Conservation (phyloP, 2,113 vertebrate species). For the Cacatua alba region DNA sequence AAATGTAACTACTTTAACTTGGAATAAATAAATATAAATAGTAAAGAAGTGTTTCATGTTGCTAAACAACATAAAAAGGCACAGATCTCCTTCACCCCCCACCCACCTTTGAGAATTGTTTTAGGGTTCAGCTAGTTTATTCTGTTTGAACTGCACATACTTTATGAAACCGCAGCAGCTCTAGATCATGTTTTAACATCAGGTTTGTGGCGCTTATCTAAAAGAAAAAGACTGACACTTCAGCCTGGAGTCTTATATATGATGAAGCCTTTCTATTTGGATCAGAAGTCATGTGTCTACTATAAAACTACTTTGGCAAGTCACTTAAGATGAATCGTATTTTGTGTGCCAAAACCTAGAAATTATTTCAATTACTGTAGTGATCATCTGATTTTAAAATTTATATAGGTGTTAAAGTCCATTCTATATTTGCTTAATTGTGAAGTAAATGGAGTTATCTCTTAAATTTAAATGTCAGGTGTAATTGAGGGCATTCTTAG, state of each 20-base stretch:
- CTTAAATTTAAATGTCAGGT: not conserved
- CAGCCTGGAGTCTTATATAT: not conserved
- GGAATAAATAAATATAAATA: slow-evolving; percentile 70
- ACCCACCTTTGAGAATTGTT: not conserved
- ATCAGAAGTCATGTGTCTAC: not conserved
- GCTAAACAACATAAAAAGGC: slow-evolving; percentile 14
- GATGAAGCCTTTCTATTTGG: not conserved
- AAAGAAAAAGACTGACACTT: not conserved
- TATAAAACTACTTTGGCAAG: not conserved
- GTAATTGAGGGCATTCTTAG: not conserved
- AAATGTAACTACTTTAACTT: slow-evolving; percentile 72
- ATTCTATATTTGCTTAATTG: not conserved
- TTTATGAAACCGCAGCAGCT: not conserved
- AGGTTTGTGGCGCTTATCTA: not conserved
- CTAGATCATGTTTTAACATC: not conserved
- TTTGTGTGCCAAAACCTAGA: too few relatives aligned
- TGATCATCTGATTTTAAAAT: not conserved
- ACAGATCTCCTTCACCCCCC: not conserved
- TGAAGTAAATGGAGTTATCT: not conserved
- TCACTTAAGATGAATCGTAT: not conserved
- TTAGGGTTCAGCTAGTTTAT: not conserved
- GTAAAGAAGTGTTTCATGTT: slow-evolving; percentile 53
- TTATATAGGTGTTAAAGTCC: not conserved
- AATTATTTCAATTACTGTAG: not conserved
- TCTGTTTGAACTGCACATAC: not conserved